Percentiles rank a stretch among this genome's conserved stretches.
Evolutionary conservation across 30 jellyfish, hydroid and myxozoan genomes (phyloP).

Genomic region (Calvadosia cruxmelitensis): DNA sequence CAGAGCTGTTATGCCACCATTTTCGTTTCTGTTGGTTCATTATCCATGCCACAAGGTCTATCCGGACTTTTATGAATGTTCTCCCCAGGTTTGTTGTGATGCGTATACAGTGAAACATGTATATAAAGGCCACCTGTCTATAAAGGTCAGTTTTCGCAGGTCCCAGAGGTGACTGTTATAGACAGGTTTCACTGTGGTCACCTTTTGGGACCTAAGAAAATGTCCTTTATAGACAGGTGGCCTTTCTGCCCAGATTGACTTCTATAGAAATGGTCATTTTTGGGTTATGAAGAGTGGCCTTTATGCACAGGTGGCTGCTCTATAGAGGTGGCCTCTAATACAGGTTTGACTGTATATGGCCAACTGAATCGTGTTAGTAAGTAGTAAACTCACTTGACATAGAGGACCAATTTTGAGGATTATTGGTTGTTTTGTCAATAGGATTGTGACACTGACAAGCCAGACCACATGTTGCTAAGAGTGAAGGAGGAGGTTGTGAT

Average conservation of each 20-base stretch:
- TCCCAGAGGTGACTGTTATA: not conserved
- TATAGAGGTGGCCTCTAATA: not conserved
- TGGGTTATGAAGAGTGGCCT: not conserved
- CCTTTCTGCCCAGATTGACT: not conserved
- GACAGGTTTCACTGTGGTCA: not conserved
- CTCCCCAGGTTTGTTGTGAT: not conserved
- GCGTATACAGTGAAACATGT: not conserved
- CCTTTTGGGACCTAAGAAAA: not conserved
- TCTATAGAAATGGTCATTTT: not conserved
- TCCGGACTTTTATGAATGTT: constrained; percentile 72
- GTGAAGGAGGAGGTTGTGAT: too few relatives aligned
- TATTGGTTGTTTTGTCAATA: too few relatives aligned
- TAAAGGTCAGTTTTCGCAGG: not conserved
- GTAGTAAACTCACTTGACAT: too few relatives aligned
- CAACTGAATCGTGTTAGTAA: too few relatives aligned
- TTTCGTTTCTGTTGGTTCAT: constrained; percentile 38
- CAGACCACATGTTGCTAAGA: too few relatives aligned
- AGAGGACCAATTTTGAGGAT: too few relatives aligned
- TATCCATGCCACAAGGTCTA: constrained; percentile 34
- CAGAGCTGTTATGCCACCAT: constrained; percentile 70
- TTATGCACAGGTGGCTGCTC: not conserved
- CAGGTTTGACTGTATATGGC: not conserved
- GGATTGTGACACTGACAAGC: too few relatives aligned
- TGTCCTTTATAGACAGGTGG: not conserved
- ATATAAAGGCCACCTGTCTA: not conserved